phyloP scores from a whole-genome alignment of 1,140 invertebrate species.

The Lamellibrachia luymesi region DNA sequence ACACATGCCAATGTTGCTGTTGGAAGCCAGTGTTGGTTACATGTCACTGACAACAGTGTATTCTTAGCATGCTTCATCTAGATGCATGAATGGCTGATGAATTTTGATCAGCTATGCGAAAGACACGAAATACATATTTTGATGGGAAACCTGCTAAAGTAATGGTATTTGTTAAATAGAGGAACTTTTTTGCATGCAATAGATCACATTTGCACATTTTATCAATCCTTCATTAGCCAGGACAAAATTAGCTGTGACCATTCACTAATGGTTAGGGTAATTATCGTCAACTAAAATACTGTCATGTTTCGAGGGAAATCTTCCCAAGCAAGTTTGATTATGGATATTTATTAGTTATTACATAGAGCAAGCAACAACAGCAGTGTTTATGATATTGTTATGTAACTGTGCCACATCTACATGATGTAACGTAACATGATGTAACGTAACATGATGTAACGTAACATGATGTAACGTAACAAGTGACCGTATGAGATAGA shows the following conservation, averaged over 20 bases:
- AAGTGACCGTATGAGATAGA: no score
- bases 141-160: neutral
- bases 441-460: no score
- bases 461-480: no score
- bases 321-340: neutral
- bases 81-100: no score
- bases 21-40: neutral
- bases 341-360: neutral
- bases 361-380: neutral
- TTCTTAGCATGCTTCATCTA: no score
- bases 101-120: neutral
- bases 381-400: neutral
- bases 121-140: neutral
- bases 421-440: no score
- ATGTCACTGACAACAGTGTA: neutral
- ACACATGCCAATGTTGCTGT: neutral
- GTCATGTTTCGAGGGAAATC: neutral
- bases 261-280: neutral
- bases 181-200: neutral
- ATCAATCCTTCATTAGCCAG: neutral
- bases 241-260: neutral
- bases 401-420: neutral
- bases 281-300: neutral
- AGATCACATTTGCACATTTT: neutral
- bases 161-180: neutral